Percentiles rank a stretch among this genome's conserved stretches.
Evolutionary conservation across 2,113 vertebrate genomes (phyloP).

Genomic region (Poeciliopsis turrubarensis): DNA sequence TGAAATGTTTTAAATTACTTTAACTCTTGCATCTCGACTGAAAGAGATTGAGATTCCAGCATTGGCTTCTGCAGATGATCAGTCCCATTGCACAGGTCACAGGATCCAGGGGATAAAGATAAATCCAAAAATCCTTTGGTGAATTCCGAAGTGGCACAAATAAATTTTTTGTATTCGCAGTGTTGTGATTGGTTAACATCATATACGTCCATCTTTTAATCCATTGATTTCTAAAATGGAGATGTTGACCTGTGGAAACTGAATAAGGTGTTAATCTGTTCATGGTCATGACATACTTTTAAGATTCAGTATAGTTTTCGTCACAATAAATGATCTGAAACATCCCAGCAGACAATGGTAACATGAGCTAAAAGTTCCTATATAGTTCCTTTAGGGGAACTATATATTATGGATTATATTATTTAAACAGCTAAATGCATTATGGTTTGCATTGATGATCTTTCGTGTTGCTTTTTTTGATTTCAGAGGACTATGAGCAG

Average conservation of each 20-base stretch:
- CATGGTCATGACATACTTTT: background rate
- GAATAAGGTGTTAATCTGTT: background rate
- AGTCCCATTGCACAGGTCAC: too few relatives aligned
- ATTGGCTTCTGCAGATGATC: too few relatives aligned
- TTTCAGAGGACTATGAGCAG: slow-evolving; percentile 95
- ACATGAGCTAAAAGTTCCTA: background rate
- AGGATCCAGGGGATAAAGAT: too few relatives aligned
- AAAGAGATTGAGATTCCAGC: too few relatives aligned
- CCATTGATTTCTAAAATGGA: too few relatives aligned
- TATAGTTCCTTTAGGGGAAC: background rate
- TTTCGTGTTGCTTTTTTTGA: background rate
- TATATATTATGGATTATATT: background rate
- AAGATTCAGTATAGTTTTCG: background rate
- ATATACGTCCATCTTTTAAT: too few relatives aligned
- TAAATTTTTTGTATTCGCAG: too few relatives aligned
- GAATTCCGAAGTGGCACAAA: too few relatives aligned
- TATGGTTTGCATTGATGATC: background rate
- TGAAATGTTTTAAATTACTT: too few relatives aligned
- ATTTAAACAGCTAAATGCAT: slow-evolving; percentile 4
- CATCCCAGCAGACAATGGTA: background rate
- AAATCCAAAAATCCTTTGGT: too few relatives aligned
- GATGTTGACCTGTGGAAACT: background rate
- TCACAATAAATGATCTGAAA: background rate
- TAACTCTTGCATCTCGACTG: background rate
- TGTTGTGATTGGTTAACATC: too few relatives aligned